A percentile compares a stretch with the other conserved stretches of the same genome.
phyloP scores from a whole-genome alignment of 2,113 vertebrate genomes.

The Natator depressus region DNA sequence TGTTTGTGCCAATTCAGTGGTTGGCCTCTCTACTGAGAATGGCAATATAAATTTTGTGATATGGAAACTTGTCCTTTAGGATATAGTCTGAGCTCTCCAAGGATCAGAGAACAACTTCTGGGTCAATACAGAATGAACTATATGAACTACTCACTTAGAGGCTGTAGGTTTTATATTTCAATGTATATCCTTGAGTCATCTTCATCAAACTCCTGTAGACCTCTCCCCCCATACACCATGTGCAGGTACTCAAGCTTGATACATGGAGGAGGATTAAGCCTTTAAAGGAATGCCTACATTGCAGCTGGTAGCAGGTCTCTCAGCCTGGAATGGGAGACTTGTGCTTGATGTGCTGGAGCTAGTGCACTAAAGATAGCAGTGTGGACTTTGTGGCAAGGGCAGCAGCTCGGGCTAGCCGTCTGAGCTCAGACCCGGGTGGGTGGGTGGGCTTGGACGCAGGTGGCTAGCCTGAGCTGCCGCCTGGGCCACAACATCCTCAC shows the following conservation, averaged over 20 bases:
- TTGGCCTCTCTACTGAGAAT: neutral
- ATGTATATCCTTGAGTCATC: neutral
- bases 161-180: neutral
- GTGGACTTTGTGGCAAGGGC: neutral
- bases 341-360: neutral
- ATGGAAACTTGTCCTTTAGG: neutral
- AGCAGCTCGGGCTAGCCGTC: neutral
- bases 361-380: neutral
- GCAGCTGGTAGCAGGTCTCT: neutral
- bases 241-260: neutral
- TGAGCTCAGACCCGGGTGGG: neutral
- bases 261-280: neutral
- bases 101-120: neutral
- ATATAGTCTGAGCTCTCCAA: neutral
- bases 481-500: neutral
- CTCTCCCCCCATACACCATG: rapidly evolving
- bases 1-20: neutral
- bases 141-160: neutral
- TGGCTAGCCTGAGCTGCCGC: neutral
- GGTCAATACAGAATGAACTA: neutral
- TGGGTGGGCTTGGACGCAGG: neutral
- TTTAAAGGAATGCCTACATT: neutral
- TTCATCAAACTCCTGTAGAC: neutral
- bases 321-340: too few relatives aligned
- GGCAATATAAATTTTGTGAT: neutral